phyloP scores from a whole-genome alignment of 1,140 invertebrate species.

The Cyclargus thomasi region DNA sequence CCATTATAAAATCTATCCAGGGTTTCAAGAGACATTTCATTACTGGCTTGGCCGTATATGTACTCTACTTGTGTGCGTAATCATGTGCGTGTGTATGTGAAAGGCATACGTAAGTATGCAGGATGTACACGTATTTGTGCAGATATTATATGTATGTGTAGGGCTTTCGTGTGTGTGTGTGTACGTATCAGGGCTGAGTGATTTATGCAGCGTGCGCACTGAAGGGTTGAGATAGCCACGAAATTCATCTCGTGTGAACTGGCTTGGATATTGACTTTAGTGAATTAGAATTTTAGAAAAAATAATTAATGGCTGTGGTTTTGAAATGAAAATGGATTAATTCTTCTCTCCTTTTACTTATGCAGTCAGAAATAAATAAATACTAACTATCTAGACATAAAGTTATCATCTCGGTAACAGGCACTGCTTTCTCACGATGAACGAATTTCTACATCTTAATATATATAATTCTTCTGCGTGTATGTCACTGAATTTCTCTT shows the following conservation, averaged over 20 bases:
- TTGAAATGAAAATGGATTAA: too few species aligned
- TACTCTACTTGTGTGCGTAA: not conserved
- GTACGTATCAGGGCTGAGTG: conserved; percentile 6
- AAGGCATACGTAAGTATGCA: too few species aligned
- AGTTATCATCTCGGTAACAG: too few species aligned
- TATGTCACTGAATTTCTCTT: too few species aligned
- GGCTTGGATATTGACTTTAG: not conserved
- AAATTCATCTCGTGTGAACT: not conserved
- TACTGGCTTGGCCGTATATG: conserved; percentile 2
- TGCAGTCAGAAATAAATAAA: too few species aligned
- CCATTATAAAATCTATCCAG: not conserved
- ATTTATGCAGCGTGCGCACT: conserved; percentile 8
- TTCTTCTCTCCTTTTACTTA: too few species aligned
- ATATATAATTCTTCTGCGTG: too few species aligned
- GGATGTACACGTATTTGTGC: not conserved
- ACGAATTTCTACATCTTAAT: too few species aligned
- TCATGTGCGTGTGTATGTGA: not conserved
- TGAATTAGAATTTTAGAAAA: not conserved
- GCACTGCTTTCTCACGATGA: too few species aligned
- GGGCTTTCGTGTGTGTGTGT: not conserved
- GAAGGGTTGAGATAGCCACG: conserved; percentile 7
- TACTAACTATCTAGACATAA: too few species aligned
- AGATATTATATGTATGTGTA: not conserved
- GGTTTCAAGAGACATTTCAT: conserved; percentile 1
- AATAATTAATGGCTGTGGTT: too few species aligned